Evolutionary conservation across 2,113 vertebrate genomes (phyloP).

Genomic region (Erythrocercus mccallii): DNA sequence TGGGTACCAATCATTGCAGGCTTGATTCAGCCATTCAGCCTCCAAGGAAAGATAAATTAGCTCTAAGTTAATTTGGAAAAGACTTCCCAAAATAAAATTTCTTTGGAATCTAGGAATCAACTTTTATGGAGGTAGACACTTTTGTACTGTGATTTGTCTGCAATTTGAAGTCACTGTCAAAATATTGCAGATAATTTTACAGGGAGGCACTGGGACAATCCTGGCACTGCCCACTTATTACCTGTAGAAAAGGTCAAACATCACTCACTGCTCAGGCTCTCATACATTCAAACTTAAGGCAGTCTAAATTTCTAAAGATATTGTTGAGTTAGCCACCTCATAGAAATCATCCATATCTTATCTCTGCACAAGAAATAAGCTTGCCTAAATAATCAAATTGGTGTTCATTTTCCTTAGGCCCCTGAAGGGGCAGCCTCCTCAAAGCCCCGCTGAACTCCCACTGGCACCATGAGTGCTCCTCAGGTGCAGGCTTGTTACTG

Average conservation of each 20-base stretch:
- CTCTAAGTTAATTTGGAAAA: background rate
- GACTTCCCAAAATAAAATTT: background rate
- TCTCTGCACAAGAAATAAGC: background rate
- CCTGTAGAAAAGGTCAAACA: background rate
- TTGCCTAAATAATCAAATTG: background rate
- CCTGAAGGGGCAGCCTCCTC: background rate
- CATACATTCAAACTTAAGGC: background rate
- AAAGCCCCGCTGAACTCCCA: background rate
- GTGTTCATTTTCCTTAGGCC: background rate
- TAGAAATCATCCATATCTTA: background rate
- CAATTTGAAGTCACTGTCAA: background rate
- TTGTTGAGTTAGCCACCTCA: background rate
- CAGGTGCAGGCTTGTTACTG: background rate
- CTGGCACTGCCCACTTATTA: background rate
- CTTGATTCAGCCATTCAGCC: background rate
- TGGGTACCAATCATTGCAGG: background rate
- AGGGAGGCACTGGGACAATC: background rate
- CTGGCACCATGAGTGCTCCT: accelerated
- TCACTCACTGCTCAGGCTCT: background rate
- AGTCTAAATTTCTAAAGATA: background rate
- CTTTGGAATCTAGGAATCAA: background rate
- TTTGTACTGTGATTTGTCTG: background rate
- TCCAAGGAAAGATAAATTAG: background rate
- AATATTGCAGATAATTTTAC: background rate
- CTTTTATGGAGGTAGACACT: background rate